These are phyloP conservation scores for Lagria hirta DNA, from an alignment of 2,888 invertebrate species.

Conservation along the genomic window DNA sequence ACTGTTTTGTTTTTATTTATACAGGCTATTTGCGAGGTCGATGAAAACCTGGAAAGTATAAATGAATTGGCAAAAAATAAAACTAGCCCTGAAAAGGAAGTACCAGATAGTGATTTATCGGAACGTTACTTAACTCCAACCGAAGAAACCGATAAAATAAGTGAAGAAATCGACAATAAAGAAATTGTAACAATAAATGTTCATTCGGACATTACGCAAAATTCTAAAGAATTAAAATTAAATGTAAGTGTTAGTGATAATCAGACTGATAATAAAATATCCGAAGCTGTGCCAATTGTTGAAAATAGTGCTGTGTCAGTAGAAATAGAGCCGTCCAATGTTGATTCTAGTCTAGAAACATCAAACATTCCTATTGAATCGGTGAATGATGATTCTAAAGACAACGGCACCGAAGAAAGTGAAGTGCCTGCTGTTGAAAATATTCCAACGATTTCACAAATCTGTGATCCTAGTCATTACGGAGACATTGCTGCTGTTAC, in stretches of 20 bases:
- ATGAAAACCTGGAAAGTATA: slow-evolving; percentile 56
- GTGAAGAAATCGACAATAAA: slow-evolving; percentile 20
- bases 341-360: slow-evolving; percentile 50
- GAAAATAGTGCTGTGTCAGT: slow-evolving; percentile 56
- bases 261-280: slow-evolving; percentile 38
- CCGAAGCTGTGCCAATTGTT: slow-evolving; percentile 50
- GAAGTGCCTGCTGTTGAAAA: slow-evolving; percentile 55
- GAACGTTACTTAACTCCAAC: slow-evolving; percentile 69
- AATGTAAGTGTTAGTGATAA: slow-evolving; percentile 38
- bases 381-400: slow-evolving; percentile 36
- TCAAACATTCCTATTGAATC: slow-evolving; percentile 37
- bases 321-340: slow-evolving; percentile 57
- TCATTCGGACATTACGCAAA: slow-evolving; percentile 21
- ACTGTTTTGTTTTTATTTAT: too few species aligned
- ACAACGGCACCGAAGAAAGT: slow-evolving; percentile 25
- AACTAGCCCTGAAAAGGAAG: slow-evolving; percentile 59
- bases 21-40: slow-evolving; percentile 58
- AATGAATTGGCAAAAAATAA: slow-evolving; percentile 44
- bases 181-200: slow-evolving; percentile 23
- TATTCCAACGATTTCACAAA: slow-evolving; percentile 72
- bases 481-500: slow-evolving; percentile 33
- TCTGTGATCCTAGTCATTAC: slow-evolving; percentile 68
- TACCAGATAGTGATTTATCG: slow-evolving; percentile 67
- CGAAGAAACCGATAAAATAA: slow-evolving; percentile 51
- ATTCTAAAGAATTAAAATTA: slow-evolving; percentile 35